Evolutionary conservation across 37 sponge, comb jelly and placozoan genomes (phyloP), one percentile per base, ranked within the genome.

Genomic region (Ephydatia muelleri): DNA sequence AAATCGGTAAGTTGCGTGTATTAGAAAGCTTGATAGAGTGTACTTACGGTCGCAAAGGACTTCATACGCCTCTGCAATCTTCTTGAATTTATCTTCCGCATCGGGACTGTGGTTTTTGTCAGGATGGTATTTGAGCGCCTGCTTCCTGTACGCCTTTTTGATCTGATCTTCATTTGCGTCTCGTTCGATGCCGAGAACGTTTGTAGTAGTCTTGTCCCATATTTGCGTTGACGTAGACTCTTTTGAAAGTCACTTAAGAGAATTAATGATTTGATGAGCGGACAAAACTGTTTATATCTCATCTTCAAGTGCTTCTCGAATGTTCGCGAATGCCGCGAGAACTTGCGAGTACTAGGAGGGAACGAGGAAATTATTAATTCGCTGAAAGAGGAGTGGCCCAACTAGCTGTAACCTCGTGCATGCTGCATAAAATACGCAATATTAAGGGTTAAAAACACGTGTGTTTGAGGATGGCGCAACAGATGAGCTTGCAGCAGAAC

Each of bases 141-240:
- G 81, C 78, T 94, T 94, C 21, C 92, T 77, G 73, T 98, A 98
- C 0, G 99, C 99, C 67, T 96, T 96, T 89, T 98, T 98, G 65
- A 98, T 90, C 6, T 94, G 92, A 5, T 92, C 90, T 0, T 90
- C 92, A 2, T 83, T 89, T 21, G 99, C 99, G 22, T 67, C 47
- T n/a, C 85, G 77, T 13, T 69, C 0, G 23, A 98, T 89, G 30
- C 99, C 97, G 0, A 98, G 90, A 25, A 96, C 80, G 34, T 86
- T 98, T 82, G 89, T 98, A 98, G 77, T 94, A 98, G 67, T 98
- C 99, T 85, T 96, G 96, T 12, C 99, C 99, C 99, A 98, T 98
- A 49, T 27, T 76, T 49, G 39, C 34, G 11, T 25, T 28, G 27
- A 71, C 27, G 72, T 28, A n/a, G 21, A n/a, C 27, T 71, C 72